Conservation (phyloP, 2,113 vertebrate genomes). For the Mobula birostris region DNA sequence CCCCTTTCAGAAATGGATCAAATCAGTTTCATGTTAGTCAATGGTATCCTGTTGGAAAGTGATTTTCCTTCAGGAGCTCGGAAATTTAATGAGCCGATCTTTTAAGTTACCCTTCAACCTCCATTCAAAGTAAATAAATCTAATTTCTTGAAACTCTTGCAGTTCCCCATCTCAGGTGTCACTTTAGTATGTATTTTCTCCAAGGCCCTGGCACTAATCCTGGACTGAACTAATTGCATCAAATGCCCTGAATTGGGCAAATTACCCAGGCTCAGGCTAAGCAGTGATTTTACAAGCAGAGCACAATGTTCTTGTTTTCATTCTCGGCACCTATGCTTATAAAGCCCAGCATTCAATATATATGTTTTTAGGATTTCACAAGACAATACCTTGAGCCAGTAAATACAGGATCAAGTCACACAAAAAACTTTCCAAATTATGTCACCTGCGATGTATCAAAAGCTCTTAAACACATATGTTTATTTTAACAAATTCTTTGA, state of each 20-base stretch:
- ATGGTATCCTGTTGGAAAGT: no score
- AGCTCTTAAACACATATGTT: background rate
- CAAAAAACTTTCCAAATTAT: background rate
- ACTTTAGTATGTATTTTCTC: background rate
- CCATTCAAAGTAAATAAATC: background rate
- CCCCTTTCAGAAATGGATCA: no score
- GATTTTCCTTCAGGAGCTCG: background rate
- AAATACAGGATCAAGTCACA: background rate
- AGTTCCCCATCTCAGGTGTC: background rate
- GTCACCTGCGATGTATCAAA: background rate
- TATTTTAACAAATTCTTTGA: conserved; percentile 2
- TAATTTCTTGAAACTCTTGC: background rate
- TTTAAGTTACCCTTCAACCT: background rate
- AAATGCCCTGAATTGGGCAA: background rate
- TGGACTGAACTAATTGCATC: no score
- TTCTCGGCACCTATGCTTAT: background rate
- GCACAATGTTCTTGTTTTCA: background rate
- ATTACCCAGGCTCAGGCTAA: background rate
- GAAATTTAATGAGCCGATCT: background rate
- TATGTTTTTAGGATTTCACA: background rate
- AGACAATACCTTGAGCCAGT: background rate
- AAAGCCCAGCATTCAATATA: background rate
- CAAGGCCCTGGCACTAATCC: no score
- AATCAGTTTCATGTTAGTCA: no score
- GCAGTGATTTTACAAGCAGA: background rate